A percentile compares a stretch with the other conserved stretches of the same genome.
Conservation (phyloP, 2,888 invertebrate genomes). For the Mythimna pallens region DNA sequence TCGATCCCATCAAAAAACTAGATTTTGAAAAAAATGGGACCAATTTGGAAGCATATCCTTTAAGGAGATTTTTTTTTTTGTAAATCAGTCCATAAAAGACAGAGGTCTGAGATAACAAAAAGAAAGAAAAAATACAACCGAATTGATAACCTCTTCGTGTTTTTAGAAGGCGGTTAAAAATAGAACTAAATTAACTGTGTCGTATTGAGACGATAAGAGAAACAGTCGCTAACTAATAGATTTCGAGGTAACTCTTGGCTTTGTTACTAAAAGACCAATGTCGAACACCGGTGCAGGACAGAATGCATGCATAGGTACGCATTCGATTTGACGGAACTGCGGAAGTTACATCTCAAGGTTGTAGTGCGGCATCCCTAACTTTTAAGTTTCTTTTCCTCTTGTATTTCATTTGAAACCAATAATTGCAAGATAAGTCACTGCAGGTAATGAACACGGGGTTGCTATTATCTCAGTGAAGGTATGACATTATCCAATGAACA, state of each 20-base stretch:
- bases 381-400: conserved; percentile 43
- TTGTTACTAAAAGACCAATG: neutral
- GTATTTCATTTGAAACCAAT: conserved; percentile 41
- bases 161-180: too few species aligned
- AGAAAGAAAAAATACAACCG: too few species aligned
- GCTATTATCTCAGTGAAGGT: neutral
- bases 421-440: conserved; percentile 27
- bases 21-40: too few species aligned
- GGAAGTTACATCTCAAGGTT: conserved; percentile 1
- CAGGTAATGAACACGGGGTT: neutral
- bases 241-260: neutral
- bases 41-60: too few species aligned
- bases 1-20: too few species aligned
- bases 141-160: too few species aligned
- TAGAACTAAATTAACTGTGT: too few species aligned
- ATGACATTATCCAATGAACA: conserved; percentile 24
- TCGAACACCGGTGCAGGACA: neutral
- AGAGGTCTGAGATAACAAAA: too few species aligned
- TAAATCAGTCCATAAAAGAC: too few species aligned
- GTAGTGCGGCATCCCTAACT: conserved; percentile 20
- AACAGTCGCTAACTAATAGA: neutral
- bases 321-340: conserved; percentile 28
- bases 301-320: neutral
- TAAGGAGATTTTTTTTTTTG: too few species aligned
- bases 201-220: neutral